phyloP scores from a whole-genome alignment of 2,797 vertebrate species.

The Heterohyrax brucei region DNA sequence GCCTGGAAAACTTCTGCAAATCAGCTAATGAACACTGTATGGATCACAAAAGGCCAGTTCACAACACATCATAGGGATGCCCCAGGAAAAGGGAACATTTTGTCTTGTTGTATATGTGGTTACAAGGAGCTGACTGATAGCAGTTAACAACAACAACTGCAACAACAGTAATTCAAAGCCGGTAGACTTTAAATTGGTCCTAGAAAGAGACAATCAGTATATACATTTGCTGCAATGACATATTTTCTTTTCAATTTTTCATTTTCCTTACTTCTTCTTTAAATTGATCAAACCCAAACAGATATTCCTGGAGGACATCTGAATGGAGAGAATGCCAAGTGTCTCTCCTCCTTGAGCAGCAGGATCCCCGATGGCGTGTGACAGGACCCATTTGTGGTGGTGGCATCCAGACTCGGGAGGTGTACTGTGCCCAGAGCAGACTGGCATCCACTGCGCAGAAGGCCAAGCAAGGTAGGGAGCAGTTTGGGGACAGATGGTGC shows the following conservation, averaged over 20 bases:
- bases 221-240: conserved; percentile 2
- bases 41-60: not conserved
- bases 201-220: conserved; percentile 37
- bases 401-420: conserved; percentile 95
- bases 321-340: conserved; percentile 96
- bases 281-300: conserved; percentile 86
- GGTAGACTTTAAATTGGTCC: not conserved
- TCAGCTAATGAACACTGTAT: not conserved
- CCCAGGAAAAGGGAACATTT: not conserved
- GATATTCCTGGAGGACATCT: conserved; percentile 96
- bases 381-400: conserved; percentile 93
- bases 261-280: conserved; percentile 80
- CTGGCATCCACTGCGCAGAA: conserved; percentile 87
- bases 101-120: not conserved
- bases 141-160: not conserved
- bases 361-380: conserved; percentile 90
- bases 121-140: not conserved
- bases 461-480: conserved; percentile 94
- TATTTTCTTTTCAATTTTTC: conserved; percentile 48
- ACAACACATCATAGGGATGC: not conserved
- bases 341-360: conserved; percentile 93
- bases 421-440: conserved; percentile 94
- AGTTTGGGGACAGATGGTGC: not conserved
- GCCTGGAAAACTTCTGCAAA: not conserved
- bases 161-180: not conserved